Base-by-base conservation (phyloP, 2,888 invertebrate species). In the Cryptocheilus praepositus region DNA sequence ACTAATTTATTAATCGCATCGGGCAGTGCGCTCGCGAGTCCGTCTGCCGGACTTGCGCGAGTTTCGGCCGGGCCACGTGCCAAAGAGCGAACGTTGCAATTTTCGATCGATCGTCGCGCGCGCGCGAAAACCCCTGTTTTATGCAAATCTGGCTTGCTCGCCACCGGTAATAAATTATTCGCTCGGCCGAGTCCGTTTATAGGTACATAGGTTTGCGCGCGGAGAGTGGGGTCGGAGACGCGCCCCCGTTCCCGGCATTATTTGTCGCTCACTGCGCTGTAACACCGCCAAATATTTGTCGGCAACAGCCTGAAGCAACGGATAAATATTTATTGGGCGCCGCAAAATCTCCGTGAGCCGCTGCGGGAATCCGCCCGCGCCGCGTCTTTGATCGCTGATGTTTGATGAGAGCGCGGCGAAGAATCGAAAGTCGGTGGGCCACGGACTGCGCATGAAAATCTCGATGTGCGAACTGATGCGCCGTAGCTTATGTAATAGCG, bases 161-260 rank as follows among this genome's bases (percentile, higher is more conserved):
- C 61, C 70, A 67, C 67, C 74, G 71, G 77, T 79, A 80, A 83
- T 83, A 84, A 83, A 84, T 84, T 83, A 82, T 77, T 73, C 74
- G 76, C 67, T 64, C 73, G 73, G 68, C 67, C 74, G 81, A 64
- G 67, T 64, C 68, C 74, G 79, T 74, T 82, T 78, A 80, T 80
- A 73, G 72, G 63, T 72, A 69, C 70, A 74, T 63, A 70, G 68
- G 70, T 67, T 68, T 68, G 66, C 60, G 36, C 36, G 65, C 44
- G 56, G 64, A 63, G 54, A 51, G 19, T 61, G 52, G 45, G 19
- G 15, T 46, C 44, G 49, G 16, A 11, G 25, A 13, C 21, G 21
- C 43, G 46, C 16, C 18, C 59, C 13, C 54, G 18, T 53, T 49
- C 55, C 1, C 25, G 61, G 65, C 80, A 80, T 78, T 79, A 75